Evolutionary conservation across 2,113 vertebrate genomes (phyloP).

Genomic region (Columbina picui): DNA sequence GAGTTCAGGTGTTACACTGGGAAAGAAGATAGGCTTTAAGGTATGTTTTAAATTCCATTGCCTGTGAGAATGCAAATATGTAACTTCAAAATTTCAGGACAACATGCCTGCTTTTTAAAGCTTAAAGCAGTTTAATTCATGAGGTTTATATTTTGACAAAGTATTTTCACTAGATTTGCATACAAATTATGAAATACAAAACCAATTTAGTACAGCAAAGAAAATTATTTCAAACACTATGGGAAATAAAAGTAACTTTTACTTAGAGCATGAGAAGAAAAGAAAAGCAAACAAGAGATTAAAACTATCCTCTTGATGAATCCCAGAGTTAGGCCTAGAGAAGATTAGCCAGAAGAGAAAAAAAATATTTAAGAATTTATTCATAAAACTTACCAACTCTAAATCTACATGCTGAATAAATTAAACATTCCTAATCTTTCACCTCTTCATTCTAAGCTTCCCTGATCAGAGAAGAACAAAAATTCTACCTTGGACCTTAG

Average conservation of each 20-base stretch:
- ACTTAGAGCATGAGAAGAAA: conserved; percentile 36
- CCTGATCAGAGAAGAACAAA: not conserved
- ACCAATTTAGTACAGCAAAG: conserved; percentile 39
- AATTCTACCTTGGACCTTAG: not conserved
- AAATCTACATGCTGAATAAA: not conserved
- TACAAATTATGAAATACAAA: conserved; percentile 65
- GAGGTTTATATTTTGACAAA: conserved; percentile 41
- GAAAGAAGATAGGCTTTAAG: conserved; percentile 29
- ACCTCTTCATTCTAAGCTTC: not conserved
- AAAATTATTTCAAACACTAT: conserved; percentile 41
- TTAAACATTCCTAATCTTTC: not conserved
- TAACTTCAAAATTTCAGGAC: conserved; percentile 16
- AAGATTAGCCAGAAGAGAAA: conserved; percentile 21
- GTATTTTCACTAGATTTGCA: conserved; percentile 54
- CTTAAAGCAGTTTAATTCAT: conserved; percentile 55
- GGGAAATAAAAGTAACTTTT: conserved; percentile 62
- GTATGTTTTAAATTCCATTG: conserved; percentile 41
- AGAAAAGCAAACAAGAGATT: conserved; percentile 42
- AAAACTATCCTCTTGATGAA: conserved; percentile 7
- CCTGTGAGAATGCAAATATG: not conserved
- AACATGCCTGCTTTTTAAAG: conserved; percentile 12
- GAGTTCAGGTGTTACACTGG: not conserved
- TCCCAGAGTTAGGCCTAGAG: conserved; percentile 17
- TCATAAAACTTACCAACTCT: not conserved
- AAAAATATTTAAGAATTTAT: conserved; percentile 14